Conservation (phyloP, 2,888 invertebrate genomes). For the Chaetogeoica ovagalla region DNA sequence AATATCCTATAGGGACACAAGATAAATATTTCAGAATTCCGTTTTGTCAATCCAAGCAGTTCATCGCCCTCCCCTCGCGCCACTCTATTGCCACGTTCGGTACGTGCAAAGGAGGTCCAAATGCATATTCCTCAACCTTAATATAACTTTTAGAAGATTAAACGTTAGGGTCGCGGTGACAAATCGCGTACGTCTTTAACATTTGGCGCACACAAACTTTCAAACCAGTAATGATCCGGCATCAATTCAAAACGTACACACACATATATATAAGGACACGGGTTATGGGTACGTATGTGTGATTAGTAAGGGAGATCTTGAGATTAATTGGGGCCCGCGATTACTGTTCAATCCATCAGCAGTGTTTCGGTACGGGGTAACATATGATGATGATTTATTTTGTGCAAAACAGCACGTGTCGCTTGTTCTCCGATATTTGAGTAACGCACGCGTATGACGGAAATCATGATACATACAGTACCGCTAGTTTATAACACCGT, state of each 20-base stretch:
- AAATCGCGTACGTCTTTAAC: conserved; percentile 49
- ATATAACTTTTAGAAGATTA: conserved; percentile 51
- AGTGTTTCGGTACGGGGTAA: background rate
- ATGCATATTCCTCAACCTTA: conserved; percentile 47
- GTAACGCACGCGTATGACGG: background rate
- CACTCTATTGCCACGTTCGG: background rate
- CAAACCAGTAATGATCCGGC: conserved; percentile 41
- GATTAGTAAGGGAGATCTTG: conserved; percentile 25
- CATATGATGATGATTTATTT: conserved; percentile 22
- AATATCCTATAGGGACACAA: conserved; percentile 29
- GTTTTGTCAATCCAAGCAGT: conserved; percentile 44
- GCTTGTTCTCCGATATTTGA: background rate
- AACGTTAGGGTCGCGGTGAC: conserved; percentile 47
- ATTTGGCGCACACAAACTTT: conserved; percentile 49
- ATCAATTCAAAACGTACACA: conserved; percentile 35
- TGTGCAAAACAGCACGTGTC: background rate
- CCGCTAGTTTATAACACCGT: no score
- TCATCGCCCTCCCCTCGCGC: background rate
- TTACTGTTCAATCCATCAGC: conserved; percentile 24
- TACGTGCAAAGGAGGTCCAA: background rate
- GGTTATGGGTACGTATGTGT: conserved; percentile 17
- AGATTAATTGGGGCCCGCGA: conserved; percentile 20
- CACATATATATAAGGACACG: conserved; percentile 1
- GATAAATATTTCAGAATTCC: conserved; percentile 50
- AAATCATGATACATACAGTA: background rate